Conservation (phyloP, 2,113 vertebrate species). For the Sander lucioperca region DNA sequence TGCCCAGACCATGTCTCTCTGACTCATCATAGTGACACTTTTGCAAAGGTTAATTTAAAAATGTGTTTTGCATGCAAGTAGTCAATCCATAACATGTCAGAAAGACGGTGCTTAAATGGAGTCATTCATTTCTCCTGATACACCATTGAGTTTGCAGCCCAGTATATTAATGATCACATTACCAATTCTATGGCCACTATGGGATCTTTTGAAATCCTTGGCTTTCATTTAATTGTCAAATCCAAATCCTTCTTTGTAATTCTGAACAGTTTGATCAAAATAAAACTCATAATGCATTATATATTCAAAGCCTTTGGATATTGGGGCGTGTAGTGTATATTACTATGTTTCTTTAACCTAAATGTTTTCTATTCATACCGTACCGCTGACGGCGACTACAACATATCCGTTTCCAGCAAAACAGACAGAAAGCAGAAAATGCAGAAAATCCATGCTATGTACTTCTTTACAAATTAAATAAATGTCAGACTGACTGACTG, state of each 20-base stretch:
- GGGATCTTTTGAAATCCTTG: constrained; percentile 30
- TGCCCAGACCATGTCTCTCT: constrained; percentile 6
- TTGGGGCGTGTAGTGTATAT: neutral
- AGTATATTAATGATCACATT: constrained; percentile 36
- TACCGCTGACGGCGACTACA: too few species aligned
- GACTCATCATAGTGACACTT: constrained; percentile 27
- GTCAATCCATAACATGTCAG: constrained; percentile 30
- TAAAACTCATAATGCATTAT: neutral
- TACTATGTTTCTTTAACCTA: neutral
- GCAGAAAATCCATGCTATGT: too few species aligned
- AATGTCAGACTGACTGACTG: too few species aligned
- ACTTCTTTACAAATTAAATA: too few species aligned
- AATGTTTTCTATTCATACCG: too few species aligned
- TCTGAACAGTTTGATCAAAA: constrained; percentile 22
- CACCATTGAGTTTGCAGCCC: constrained; percentile 16
- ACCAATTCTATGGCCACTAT: neutral
- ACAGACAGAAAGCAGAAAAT: too few species aligned
- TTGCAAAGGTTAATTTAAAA: constrained; percentile 32
- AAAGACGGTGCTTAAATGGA: constrained; percentile 13
- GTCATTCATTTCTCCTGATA: constrained; percentile 15
- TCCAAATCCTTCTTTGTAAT: constrained; percentile 5
- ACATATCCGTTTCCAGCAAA: too few species aligned
- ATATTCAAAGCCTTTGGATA: constrained; percentile 10
- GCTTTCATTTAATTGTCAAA: constrained; percentile 31
- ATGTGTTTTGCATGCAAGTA: constrained; percentile 34